Evolutionary conservation across 2,888 invertebrate species (phyloP), one percentile per base, ranked within the genome.

Genomic region (Choristoneura rosaceana): DNA sequence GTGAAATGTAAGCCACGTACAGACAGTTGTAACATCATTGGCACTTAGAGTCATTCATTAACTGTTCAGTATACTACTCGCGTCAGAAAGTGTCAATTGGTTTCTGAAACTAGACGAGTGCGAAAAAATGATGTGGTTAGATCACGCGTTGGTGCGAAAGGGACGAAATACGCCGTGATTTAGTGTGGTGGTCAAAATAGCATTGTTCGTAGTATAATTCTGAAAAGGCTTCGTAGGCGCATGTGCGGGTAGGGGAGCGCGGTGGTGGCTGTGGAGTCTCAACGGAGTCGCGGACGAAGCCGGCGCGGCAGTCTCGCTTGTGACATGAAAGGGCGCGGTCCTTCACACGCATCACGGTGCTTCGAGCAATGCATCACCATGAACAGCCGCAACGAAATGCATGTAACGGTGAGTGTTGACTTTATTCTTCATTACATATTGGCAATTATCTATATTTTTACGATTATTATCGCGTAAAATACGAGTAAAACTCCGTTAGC

Each of bases 351-450:
- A 91, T 87, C 90, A 93, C 95, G 95, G 95, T 95, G 94, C 94
- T 94, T 93, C 95, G 95, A 95, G 95, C 95, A 95, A 96, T 96
- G 95, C 95, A 95, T 95, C 95, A 95, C 88, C 94, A 96, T 96
- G 95, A 95, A 95, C 95, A 95, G 92, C 93, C 94, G 91, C 93
- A 92, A 94, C 92, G 95, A 91, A 94, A 93, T 89, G 93, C 92
- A 92, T 93, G 93, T 87, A 94, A 94, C 84, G 94, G 94, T 94
- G 76, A 90, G 94, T 92, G 60, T 68, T 66, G 52, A 75, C 75
- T 61, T 41, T 61, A 10, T 47, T 14, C 17, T 52, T 43, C 17
- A 43, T 34, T 34, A n/a, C n/a, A 4, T 1, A 1, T 58, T 14
- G 2, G 4, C 4, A 7, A 34, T 14, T n/a, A n/a, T n/a, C n/a